Base-by-base conservation (phyloP, 2,113 vertebrate genomes). In the Pycnonotus jocosus region DNA sequence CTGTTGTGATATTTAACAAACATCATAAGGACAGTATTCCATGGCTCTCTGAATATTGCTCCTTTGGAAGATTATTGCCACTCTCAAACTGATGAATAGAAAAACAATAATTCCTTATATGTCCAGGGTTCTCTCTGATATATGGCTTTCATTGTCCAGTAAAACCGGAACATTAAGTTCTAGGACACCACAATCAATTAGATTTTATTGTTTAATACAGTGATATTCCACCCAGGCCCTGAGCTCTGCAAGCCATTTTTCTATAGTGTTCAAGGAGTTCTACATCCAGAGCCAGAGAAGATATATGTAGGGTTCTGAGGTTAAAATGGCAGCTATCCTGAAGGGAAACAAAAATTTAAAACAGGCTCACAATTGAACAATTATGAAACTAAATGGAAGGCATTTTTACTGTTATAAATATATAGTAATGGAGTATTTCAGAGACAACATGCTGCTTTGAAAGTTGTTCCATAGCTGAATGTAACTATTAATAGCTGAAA, bases 131-230 rank as follows among this genome's bases (percentile, higher is more conserved):
- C 54, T 65, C 89, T 53, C 50, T 88, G 44, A 92, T 92, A 76
- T 69, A 94, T 57, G 25, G 19, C 38, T 89, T 92, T 79, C 83
- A 93, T 65, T 92, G 88, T 70, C 77, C 90, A 95, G 15, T 37
- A 68, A 70, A 92, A 74, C 27, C 54, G 38, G 88, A 85, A 95
- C 71, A 81, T 93, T 85, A 89, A 95, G n/a, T 86, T 89, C 69
- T 62, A 70, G 40, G 83, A 95, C 88, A 88, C 10, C 76, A 40
- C 65, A 96, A 92, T 95, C 70, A 83, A 85, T 94, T 92, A 64
- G 37, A 86, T 76, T 94, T 91, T 93, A 93, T 91, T 91, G 77
- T 80, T 93, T 71, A 85, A 69, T 65, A 42, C 30, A 68, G 37
- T 45, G 40, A 86, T 84, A 94, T 77, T 76, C 53, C 79, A 37